phyloP scores from a whole-genome alignment of 2,797 vertebrate species.

The Dermochelys coriacea region DNA sequence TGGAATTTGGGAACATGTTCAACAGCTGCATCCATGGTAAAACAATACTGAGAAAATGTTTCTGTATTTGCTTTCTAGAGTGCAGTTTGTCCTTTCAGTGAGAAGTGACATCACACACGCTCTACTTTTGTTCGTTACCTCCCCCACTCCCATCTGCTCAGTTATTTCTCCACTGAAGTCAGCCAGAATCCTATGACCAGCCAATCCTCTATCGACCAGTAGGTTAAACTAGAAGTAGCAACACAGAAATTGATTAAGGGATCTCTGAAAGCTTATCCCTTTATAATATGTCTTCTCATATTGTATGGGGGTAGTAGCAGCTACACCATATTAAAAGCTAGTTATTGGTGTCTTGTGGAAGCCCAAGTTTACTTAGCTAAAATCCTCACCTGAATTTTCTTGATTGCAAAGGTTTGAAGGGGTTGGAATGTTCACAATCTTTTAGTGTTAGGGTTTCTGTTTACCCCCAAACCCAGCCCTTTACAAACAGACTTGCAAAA shows the following conservation, averaged over 20 bases:
- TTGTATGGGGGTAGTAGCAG: fast-evolving
- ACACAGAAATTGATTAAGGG: not conserved
- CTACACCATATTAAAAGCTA: fast-evolving
- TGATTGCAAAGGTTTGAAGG: not conserved
- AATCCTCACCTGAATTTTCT: not conserved
- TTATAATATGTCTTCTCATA: fast-evolving
- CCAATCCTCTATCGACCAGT: not conserved
- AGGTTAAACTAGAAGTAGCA: not conserved
- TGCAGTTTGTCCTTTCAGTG: not conserved
- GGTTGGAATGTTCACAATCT: no score
- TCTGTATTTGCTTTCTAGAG: not conserved
- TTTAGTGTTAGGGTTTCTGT: not conserved
- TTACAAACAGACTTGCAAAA: not conserved
- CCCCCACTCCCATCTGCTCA: not conserved
- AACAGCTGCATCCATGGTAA: not conserved
- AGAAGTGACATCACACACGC: not conserved
- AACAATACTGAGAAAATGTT: not conserved
- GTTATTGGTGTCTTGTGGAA: not conserved
- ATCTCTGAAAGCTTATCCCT: not conserved
- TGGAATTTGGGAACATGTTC: not conserved
- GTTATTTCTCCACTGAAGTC: not conserved
- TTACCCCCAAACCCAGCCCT: not conserved
- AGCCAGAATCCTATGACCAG: fast-evolving
- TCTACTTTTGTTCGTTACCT: fast-evolving
- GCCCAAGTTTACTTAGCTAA: not conserved